These are phyloP conservation scores for Acanthoscelides obtectus DNA, from an alignment of 2,888 invertebrate species.

Conservation along the genomic window DNA sequence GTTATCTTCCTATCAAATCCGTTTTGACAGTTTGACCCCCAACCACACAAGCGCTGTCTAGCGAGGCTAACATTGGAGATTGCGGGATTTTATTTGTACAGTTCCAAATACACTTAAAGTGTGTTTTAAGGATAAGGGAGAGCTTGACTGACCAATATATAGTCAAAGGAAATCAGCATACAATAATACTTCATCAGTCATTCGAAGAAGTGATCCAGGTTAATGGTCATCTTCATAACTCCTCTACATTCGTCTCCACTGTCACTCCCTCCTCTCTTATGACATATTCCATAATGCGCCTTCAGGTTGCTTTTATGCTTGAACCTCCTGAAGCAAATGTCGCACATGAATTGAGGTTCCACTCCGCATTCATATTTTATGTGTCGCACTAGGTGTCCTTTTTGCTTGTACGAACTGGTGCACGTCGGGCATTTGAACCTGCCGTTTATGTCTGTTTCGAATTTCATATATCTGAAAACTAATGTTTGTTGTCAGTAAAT, in stretches of 20 bases:
- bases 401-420: conserved; percentile 35
- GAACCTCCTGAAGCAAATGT: conserved; percentile 44
- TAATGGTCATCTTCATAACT: background rate
- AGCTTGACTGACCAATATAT: too few species aligned
- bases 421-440: conserved; percentile 34
- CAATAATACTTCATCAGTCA: too few species aligned
- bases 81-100: too few species aligned
- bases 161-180: too few species aligned
- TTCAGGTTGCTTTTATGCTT: conserved; percentile 52
- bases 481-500: background rate
- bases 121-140: too few species aligned
- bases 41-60: too few species aligned
- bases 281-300: conserved; percentile 43
- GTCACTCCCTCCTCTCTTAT: conserved; percentile 29
- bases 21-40: too few species aligned
- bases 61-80: too few species aligned
- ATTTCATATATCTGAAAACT: conserved; percentile 36
- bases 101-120: too few species aligned
- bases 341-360: conserved; percentile 49
- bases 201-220: background rate
- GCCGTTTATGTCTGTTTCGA: conserved; percentile 33
- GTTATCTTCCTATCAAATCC: too few species aligned
- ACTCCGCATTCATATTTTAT: conserved; percentile 40
- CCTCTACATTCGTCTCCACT: background rate
- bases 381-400: conserved; percentile 37